Base-by-base conservation (phyloP, 2,888 invertebrate species). In the Eupithecia pulchellata region DNA sequence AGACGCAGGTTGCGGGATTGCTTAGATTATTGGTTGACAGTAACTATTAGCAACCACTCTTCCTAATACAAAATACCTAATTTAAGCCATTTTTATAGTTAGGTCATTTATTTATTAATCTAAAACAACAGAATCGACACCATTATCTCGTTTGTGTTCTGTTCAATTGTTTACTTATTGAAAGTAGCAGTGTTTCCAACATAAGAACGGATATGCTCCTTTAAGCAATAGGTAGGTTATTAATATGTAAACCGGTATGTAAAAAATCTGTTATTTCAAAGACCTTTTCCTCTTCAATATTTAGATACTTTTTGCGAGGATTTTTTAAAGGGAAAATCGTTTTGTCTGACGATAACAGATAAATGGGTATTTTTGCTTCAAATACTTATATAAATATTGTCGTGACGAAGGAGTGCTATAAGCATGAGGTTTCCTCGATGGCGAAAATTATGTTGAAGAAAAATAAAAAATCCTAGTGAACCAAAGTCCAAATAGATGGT, bases 281-380 rank as follows among this genome's bases (percentile, higher is more conserved):
- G 2, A 39, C 9, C 25, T 25, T 20, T 52, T 52, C 25, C 13
- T 52, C 11, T 13, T 25, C 25, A 20, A 25, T 52, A 52, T 52
- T 52, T 25, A 13, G 4, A 8, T 20, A n/a, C 5, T 71, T 65
- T 68, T 68, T 68, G 71, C 61, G 13, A 61, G 27, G 60, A 25
- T 58, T 25, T 57, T 52, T 55, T 27, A 61, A 57, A 52, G 39
- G 60, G 60, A 42, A 30, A 64, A 63, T 62, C 60, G 68, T 55
- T 55, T 62, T 62, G 57, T 68, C 68, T 65, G 61, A 67, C 60
- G 60, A 34, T 67, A 36, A 67, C 66, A 67, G 66, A 71, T 71
- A 42, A 66, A 58, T 25, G 4, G 20, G 20, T 20, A 25, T 60
- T 64, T 62, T 62, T 61, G 68, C 61, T 61, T 68, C 52, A 60